A percentile compares a stretch with the other conserved stretches of the same genome.
These are phyloP conservation scores for Leucozona laternaria DNA, from an alignment of 2,888 invertebrate species.

Conservation along the genomic window DNA sequence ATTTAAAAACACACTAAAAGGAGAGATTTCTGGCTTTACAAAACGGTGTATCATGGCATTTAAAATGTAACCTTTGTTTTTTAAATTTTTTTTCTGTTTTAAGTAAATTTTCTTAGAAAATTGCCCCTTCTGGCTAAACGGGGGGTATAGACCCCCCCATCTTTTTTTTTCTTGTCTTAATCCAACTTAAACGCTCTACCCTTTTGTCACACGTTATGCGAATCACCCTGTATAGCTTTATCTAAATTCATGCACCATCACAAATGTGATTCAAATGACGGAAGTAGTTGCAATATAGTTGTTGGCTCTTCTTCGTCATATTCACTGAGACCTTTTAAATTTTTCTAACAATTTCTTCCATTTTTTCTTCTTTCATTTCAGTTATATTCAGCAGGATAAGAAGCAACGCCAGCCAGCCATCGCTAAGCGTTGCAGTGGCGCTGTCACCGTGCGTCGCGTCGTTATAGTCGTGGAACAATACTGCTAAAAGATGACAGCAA, in stretches of 20 bases:
- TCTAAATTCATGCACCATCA: not conserved
- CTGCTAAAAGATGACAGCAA: constrained; percentile 76
- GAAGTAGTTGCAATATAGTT: not conserved
- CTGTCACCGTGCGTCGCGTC: not conserved
- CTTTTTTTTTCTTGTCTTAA: too few species aligned
- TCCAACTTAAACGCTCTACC: too few species aligned
- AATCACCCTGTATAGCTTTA: too few species aligned
- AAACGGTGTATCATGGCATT: too few species aligned
- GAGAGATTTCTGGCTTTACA: too few species aligned
- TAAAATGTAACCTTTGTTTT: too few species aligned
- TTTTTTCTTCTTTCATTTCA: constrained; percentile 13
- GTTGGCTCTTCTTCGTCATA: not conserved
- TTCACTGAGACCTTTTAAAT: constrained; percentile 10
- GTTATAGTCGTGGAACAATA: constrained; percentile 46
- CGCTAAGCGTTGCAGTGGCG: not conserved
- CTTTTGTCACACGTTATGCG: too few species aligned
- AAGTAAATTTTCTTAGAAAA: too few species aligned
- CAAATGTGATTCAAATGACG: not conserved
- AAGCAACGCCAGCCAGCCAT: not conserved
- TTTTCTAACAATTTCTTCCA: constrained; percentile 38
- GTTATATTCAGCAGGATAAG: not conserved
- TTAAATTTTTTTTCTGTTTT: too few species aligned
- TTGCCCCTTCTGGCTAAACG: too few species aligned
- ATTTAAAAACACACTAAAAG: too few species aligned
- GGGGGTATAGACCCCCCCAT: too few species aligned